phyloP scores from a whole-genome alignment of 2,797 vertebrate genomes.

The Tapera naevia region DNA sequence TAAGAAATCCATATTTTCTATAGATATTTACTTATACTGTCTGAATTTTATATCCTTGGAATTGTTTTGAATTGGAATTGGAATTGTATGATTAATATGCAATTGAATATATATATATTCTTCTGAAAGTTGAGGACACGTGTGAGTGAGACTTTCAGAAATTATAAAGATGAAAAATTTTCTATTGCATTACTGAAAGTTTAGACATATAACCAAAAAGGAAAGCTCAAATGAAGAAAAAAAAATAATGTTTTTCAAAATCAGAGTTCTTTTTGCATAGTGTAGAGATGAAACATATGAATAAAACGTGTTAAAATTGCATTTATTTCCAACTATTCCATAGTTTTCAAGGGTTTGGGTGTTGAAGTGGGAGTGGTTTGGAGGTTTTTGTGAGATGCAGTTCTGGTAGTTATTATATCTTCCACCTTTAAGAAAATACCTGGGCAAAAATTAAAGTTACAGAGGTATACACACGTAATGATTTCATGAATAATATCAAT shows the following conservation, averaged over 20 bases:
- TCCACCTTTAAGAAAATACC: not conserved
- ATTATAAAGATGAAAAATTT: not conserved
- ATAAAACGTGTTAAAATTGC: not conserved
- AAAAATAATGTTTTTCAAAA: not conserved
- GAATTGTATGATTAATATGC: not conserved
- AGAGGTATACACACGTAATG: not conserved
- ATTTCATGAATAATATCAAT: not conserved
- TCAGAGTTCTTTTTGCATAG: not conserved
- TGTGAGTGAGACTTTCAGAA: not conserved
- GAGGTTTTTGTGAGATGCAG: not conserved
- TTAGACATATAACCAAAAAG: not conserved
- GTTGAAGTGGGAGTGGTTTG: not conserved
- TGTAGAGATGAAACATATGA: not conserved
- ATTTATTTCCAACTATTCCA: not conserved
- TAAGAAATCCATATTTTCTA: not conserved
- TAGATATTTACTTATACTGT: not conserved
- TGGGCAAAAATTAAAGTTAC: not conserved
- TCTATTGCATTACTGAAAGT: not conserved
- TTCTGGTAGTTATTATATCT: not conserved
- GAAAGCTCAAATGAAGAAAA: not conserved
- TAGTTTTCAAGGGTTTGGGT: not conserved
- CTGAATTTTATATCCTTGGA: not conserved
- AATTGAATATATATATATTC: not conserved
- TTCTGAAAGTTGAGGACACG: not conserved
- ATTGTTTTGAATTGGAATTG: too few relatives aligned